Percentiles rank a stretch among this genome's conserved stretches.
Evolutionary conservation across 2,797 vertebrate species (phyloP).

Genomic region (Pogonophryne albipinna): DNA sequence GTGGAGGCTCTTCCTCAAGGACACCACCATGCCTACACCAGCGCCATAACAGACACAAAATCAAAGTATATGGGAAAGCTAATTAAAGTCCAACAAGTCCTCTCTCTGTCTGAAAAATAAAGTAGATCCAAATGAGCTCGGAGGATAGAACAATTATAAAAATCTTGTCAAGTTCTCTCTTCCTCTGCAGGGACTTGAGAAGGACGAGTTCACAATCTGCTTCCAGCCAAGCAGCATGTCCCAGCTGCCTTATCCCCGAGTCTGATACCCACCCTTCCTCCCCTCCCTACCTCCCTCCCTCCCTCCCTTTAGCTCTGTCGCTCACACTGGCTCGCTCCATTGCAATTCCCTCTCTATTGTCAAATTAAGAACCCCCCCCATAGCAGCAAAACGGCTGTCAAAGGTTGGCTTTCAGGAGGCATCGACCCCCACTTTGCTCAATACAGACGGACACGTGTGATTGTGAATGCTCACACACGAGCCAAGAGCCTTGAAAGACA

Average conservation of each 20-base stretch:
- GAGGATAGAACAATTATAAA: not conserved
- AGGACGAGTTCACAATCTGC: constrained; percentile 80
- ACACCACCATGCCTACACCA: constrained; percentile 89
- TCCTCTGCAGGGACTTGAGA: constrained; percentile 51
- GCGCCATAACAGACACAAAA: constrained; percentile 48
- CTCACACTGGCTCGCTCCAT: constrained; percentile 44
- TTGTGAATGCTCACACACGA: constrained; percentile 15
- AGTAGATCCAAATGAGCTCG: constrained; percentile 27
- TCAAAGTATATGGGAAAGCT: constrained; percentile 6
- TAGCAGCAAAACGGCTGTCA: constrained; percentile 66
- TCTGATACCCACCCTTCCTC: constrained; percentile 72
- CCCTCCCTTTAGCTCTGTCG: constrained; percentile 39
- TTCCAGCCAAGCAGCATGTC: constrained; percentile 70
- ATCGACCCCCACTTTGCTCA: constrained; percentile 39
- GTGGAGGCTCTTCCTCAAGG: constrained; percentile 90
- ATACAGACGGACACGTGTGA: constrained; percentile 49
- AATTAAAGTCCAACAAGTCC: constrained; percentile 25
- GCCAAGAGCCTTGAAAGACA: not conserved
- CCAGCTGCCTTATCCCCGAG: constrained; percentile 83
- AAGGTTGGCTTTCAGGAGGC: constrained; percentile 67
- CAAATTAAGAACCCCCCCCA: constrained; percentile 45
- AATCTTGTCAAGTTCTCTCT: constrained; percentile 14
- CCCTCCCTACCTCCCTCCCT: constrained; percentile 55
- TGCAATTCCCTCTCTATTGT: constrained; percentile 63
- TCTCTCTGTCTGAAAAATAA: constrained; percentile 7